Conservation (phyloP, 2,888 invertebrate genomes). For the Antheraea yamamai region DNA sequence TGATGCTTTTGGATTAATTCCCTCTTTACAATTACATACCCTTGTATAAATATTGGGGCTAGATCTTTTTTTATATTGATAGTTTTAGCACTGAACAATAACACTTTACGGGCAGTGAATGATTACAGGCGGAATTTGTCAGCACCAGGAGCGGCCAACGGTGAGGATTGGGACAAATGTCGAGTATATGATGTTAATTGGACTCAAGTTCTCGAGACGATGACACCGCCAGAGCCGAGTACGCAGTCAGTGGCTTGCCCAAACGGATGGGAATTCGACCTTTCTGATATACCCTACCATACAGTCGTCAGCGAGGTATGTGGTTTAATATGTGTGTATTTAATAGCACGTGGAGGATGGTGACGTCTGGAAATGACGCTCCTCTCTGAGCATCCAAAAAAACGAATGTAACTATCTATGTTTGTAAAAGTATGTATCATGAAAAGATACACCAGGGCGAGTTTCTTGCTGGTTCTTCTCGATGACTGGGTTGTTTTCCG, state of each 20-base stretch:
- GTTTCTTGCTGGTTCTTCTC: no score
- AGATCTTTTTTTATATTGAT: background rate
- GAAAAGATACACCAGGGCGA: no score
- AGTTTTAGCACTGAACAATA: constrained; percentile 16
- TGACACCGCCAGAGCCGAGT: constrained; percentile 51
- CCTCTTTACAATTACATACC: no score
- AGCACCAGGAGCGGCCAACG: constrained; percentile 49
- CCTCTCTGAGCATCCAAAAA: no score
- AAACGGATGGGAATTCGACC: constrained; percentile 71
- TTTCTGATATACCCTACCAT: constrained; percentile 68
- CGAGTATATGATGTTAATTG: constrained; percentile 65
- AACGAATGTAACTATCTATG: no score
- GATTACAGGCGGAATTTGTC: constrained; percentile 65
- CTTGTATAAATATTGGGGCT: background rate
- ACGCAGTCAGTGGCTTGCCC: constrained; percentile 57
- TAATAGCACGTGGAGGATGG: no score
- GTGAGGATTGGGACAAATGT: constrained; percentile 63
- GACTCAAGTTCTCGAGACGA: constrained; percentile 60
- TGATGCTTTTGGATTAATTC: no score
- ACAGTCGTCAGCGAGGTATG: constrained; percentile 72
- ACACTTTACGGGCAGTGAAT: constrained; percentile 23
- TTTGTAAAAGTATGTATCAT: no score
- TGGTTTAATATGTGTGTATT: background rate
- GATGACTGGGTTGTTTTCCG: no score
- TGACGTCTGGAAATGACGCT: no score